Evolutionary conservation across 1,140 invertebrate species (phyloP), one percentile per base, ranked within the genome.

Genomic region (Sminthurinus signatus): DNA sequence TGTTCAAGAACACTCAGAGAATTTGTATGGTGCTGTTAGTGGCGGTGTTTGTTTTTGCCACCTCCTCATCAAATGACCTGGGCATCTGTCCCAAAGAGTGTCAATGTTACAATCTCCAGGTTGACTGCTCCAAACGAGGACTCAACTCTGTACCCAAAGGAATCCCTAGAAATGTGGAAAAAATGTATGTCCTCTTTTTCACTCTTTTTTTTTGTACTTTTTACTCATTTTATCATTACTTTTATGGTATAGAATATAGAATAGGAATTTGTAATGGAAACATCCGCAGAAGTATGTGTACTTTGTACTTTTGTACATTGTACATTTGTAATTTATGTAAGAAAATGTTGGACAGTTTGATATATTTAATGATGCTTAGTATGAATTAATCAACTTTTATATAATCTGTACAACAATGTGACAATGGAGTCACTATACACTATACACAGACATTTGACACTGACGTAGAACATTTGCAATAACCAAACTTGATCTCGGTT

Each of bases 51-150:
- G 70, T 71, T 44, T 67, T 71, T 36, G 70, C 68, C 36, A 68
- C 69, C 25, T 71, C 69, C 19, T 71, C 69, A 17, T 63, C 65
- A 10, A 68, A 71, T 62, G 70, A 69, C 23, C 62, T 75, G 14
- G 73, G 75, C 54, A 78, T 77, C 42, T 93, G 91, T 77, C 89
- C 91, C 5, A 84, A 84, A 79, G 84, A 85, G 19, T 93, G 90
- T 78, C 80, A 84, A 69, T 93, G 91, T 76, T 81, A 82, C 60
- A 85, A 85, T 59, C 80, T 85, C 54, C 85, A 85, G 50, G 84
- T 91, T 28, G 87, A 93, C 75, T 93, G 91, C 76, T 86, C 88
- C 43, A 85, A 88, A 74, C 81, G 88, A 25, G 86, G 84, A 50
- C 80, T 93, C 39, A 83, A 84, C n/a, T 83, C 86, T 74, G 85